Evolutionary conservation across 2,888 invertebrate species (phyloP).

Genomic region (Tanytarsus gracilentus): DNA sequence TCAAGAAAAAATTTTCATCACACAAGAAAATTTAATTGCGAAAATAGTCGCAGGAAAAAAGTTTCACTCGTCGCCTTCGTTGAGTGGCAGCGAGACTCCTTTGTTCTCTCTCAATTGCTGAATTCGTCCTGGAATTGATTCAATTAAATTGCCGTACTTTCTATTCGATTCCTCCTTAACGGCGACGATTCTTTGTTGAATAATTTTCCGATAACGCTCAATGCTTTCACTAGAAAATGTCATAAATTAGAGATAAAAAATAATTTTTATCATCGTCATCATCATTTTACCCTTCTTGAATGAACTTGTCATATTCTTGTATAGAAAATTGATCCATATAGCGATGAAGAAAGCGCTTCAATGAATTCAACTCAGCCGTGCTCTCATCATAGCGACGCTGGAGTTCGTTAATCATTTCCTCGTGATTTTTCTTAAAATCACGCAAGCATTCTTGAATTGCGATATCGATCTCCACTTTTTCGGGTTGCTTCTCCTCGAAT

Average conservation of each 20-base stretch:
- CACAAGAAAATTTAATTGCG: background rate
- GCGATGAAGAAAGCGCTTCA: constrained; percentile 21
- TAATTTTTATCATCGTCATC: background rate
- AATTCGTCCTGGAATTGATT: constrained; percentile 31
- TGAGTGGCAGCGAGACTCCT: background rate
- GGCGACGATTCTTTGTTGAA: constrained; percentile 39
- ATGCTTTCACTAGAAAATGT: constrained; percentile 33
- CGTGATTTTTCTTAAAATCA: constrained; percentile 56
- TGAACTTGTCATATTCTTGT: constrained; percentile 26
- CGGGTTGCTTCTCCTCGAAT: constrained; percentile 37
- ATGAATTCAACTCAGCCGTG: constrained; percentile 13
- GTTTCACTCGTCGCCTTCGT: background rate
- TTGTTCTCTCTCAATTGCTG: background rate
- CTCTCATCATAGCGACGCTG: constrained; percentile 57
- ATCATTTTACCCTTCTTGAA: constrained; percentile 21
- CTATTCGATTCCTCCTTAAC: constrained; percentile 41
- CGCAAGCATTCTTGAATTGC: constrained; percentile 48
- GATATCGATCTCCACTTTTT: constrained; percentile 17
- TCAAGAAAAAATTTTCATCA: background rate
- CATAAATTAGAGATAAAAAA: background rate
- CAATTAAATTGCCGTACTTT: constrained; percentile 40
- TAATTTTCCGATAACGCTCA: constrained; percentile 40
- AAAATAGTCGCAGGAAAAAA: constrained; percentile 2
- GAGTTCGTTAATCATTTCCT: constrained; percentile 54
- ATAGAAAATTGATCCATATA: constrained; percentile 26